Evolutionary conservation across 1,140 invertebrate species (phyloP).

Genomic region (Drosophila guanche): DNA sequence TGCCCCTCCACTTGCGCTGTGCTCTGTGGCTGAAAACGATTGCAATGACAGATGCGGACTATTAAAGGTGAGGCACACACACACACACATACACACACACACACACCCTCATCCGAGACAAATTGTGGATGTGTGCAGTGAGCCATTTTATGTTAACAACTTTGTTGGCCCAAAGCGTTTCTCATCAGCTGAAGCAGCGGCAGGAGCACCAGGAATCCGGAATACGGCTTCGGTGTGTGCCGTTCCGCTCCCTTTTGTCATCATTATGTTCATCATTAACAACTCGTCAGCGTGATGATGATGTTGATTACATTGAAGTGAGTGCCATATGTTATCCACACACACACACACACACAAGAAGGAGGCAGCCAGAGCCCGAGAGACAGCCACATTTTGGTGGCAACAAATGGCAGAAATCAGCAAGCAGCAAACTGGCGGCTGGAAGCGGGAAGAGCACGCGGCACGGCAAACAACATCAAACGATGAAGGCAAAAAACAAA

Average conservation of each 20-base stretch:
- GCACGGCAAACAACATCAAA: conserved; percentile 26
- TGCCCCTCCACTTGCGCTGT: too few species aligned
- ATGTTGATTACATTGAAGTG: conserved; percentile 52
- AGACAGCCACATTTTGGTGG: conserved; percentile 42
- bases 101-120: conserved; percentile 6
- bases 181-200: conserved; percentile 9
- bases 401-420: conserved; percentile 61
- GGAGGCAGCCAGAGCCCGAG: not conserved
- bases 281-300: conserved; percentile 54
- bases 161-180: conserved; percentile 58
- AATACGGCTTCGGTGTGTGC: too few species aligned
- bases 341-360: not conserved
- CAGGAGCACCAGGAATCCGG: not conserved
- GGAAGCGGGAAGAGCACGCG: too few species aligned
- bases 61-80: conserved; percentile 31
- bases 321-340: conserved; percentile 53
- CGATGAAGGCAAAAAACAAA: conserved; percentile 46
- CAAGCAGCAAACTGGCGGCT: not conserved
- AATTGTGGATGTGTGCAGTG: conserved; percentile 29
- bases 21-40: conserved; percentile 15
- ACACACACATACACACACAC: not conserved
- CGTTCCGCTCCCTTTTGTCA: conserved; percentile 9
- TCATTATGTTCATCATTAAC: conserved; percentile 60
- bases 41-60: conserved; percentile 45
- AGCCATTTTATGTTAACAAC: conserved; percentile 65